These are phyloP conservation scores for Andrena flavipes DNA, from an alignment of 2,888 invertebrate species.

Conservation along the genomic window DNA sequence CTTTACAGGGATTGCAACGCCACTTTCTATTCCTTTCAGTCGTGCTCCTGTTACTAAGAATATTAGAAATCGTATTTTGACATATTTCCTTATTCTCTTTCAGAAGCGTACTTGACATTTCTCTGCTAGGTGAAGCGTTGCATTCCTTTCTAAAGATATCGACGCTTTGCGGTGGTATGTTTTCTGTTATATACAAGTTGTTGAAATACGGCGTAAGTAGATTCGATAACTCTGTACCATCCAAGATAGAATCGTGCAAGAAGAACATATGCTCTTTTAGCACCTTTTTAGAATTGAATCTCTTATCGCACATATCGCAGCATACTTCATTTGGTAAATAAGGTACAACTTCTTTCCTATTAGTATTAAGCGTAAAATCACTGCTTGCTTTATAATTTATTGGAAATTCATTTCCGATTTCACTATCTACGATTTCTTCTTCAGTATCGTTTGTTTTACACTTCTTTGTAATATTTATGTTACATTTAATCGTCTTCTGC, in stretches of 20 bases:
- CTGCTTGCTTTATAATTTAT: background rate
- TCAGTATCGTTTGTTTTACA: background rate
- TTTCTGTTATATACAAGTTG: background rate
- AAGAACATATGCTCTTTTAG: slow-evolving; percentile 42
- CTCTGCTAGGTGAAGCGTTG: background rate
- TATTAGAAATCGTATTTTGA: background rate
- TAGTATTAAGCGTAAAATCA: background rate
- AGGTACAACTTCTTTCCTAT: background rate
- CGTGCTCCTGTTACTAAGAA: background rate
- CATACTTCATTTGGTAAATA: background rate
- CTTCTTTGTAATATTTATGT: slow-evolving; percentile 14
- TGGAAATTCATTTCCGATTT: background rate
- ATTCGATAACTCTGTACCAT: background rate
- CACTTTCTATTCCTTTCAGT: slow-evolving; percentile 42
- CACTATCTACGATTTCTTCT: background rate
- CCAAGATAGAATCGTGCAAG: slow-evolving; percentile 20
- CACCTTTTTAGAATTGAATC: slow-evolving; percentile 10
- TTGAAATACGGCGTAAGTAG: background rate
- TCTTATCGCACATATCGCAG: slow-evolving; percentile 32
- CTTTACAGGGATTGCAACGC: slow-evolving; percentile 62
- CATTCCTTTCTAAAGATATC: background rate
- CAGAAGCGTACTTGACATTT: background rate
- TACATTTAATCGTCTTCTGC: slow-evolving; percentile 19
- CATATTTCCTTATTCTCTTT: background rate
- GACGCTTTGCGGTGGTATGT: background rate